Percentiles rank a stretch among this genome's conserved stretches.
Conservation (phyloP, 1,140 invertebrate species). For the Drosophila sucinea region DNA sequence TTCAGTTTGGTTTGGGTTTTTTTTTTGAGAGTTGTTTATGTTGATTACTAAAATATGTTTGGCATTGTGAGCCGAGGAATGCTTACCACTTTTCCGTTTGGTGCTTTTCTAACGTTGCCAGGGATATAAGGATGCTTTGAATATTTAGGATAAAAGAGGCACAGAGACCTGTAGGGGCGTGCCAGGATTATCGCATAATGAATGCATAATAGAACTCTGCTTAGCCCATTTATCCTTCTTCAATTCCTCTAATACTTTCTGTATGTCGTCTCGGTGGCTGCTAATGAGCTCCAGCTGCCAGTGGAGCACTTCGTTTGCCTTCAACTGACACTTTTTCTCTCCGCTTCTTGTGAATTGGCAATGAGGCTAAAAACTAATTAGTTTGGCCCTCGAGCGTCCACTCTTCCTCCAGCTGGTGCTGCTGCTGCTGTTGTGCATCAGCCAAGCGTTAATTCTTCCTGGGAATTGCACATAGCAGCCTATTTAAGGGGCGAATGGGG, state of each 20-base stretch:
- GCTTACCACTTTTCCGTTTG: too few relatives aligned
- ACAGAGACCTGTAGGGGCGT: too few relatives aligned
- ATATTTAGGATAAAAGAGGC: too few relatives aligned
- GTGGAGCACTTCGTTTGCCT: conserved; percentile 21
- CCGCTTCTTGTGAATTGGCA: conserved; percentile 59
- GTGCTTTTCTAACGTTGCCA: too few relatives aligned
- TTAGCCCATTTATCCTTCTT: background rate
- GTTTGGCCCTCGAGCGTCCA: conserved; percentile 33
- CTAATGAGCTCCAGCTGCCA: conserved; percentile 58
- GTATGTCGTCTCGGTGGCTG: conserved; percentile 25
- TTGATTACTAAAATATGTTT: too few relatives aligned
- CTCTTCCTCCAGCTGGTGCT: background rate
- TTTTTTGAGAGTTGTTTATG: too few relatives aligned
- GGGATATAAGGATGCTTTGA: too few relatives aligned
- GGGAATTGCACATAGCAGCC: conserved; percentile 43
- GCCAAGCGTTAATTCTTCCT: conserved; percentile 58
- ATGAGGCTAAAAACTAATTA: conserved; percentile 74
- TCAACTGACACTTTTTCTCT: conserved; percentile 1
- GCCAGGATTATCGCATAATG: background rate
- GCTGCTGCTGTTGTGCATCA: conserved; percentile 8
- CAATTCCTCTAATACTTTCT: background rate
- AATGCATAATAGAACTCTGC: background rate
- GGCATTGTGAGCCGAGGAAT: too few relatives aligned
- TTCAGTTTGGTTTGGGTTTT: too few relatives aligned
- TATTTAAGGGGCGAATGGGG: conserved; percentile 17